phyloP scores from a whole-genome alignment of 2,888 invertebrate genomes.

The Sminthurides aquaticus region DNA sequence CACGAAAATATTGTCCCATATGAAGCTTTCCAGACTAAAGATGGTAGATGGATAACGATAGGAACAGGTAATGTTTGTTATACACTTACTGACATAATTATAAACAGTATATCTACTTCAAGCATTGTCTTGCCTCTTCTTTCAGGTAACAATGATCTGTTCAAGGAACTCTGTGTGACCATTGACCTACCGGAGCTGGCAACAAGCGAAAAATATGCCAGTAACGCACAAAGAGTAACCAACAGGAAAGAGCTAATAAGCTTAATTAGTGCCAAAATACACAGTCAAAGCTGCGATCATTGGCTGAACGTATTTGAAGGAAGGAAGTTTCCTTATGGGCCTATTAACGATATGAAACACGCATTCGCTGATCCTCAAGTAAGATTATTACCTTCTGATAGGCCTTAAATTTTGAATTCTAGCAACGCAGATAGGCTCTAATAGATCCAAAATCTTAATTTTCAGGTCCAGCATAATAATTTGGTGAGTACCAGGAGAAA shows the following conservation, averaged over 20 bases:
- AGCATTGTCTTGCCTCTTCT: no score
- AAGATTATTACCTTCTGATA: no score
- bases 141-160: slow-evolving; percentile 54
- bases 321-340: slow-evolving; percentile 77
- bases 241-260: slow-evolving; percentile 63
- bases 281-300: slow-evolving; percentile 61
- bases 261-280: slow-evolving; percentile 56
- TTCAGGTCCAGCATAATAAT: slow-evolving; percentile 34
- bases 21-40: slow-evolving; percentile 74
- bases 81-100: no score
- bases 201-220: slow-evolving; percentile 58
- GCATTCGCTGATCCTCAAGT: slow-evolving; percentile 86
- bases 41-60: slow-evolving; percentile 70
- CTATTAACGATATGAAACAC: slow-evolving; percentile 75
- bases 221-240: slow-evolving; percentile 66
- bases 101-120: no score
- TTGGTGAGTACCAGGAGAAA: slow-evolving; percentile 13
- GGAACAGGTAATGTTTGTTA: slow-evolving; percentile 78
- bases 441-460: no score
- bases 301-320: slow-evolving; percentile 67
- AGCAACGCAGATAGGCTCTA: no score
- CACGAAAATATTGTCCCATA: slow-evolving; percentile 94
- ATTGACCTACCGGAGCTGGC: slow-evolving; percentile 58
- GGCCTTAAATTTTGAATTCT: no score
- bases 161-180: slow-evolving; percentile 61